Evolutionary conservation across 2,888 invertebrate genomes (phyloP), one percentile per base, ranked within the genome.

Genomic region (Rhaphigaster nebulosa): DNA sequence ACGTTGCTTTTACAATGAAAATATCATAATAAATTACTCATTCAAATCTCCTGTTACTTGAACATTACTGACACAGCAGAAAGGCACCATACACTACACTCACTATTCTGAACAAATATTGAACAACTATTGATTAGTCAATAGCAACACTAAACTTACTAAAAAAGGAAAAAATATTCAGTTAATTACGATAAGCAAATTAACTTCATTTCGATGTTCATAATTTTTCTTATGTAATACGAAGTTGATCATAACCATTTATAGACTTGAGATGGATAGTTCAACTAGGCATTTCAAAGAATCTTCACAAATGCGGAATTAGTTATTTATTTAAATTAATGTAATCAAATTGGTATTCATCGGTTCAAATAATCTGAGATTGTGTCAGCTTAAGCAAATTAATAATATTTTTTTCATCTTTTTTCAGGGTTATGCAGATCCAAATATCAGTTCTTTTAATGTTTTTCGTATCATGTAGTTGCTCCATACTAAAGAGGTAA

Each of bases 381-480:
- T 29, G 29, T 29, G 15, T 29, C 29, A 65, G 12, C 23, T 13
- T n/a, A 60, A n/a, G n/a, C 4, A 65, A 65, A 0, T 65, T 29
- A 56, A 56, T 26, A 26, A 56, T n/a, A 56, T 56, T 60, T n/a
- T n/a, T 65, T 0, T 8, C 12, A 20, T 29, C 29, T 56, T n/a
- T 65, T 76, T 76, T 20, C 23, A 76, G 70, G 20, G 70, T 76
- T 38, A 76, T 76, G 70, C 34, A 76, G 70, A 20, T 76, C 70
- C 34, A 76, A 34, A 76, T 38, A 76, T 38, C 34, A 38, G 8
- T 76, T 23, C 6, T 76, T 38, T 20, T 38, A 20, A 23, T 76
- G 23, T 76, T 76, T 38, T 38, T 76, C 1, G 20, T 38, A n/a
- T 76, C 70, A 34, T 76, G 70, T 12, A 76, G 70, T 76, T 38